Base-by-base conservation (phyloP, 2,888 invertebrate genomes). In the Nomada ferruginata region DNA sequence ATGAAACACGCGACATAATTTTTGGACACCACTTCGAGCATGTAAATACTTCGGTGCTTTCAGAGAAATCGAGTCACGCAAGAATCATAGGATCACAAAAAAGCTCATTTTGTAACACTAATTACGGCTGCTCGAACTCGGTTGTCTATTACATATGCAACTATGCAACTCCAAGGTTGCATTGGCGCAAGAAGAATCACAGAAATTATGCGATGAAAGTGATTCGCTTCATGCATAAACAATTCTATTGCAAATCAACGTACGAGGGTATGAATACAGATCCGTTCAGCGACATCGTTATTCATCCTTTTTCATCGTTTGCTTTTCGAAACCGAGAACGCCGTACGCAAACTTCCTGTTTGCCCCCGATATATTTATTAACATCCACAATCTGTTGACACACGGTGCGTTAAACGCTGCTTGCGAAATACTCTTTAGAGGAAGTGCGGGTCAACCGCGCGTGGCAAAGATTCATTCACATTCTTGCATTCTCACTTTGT, bases 351-450 rank as follows among this genome's bases (percentile, higher is more conserved):
- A 59, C 53, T 70, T 60, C 65, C 64, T 63, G 53, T 65, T 66
- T 36, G 29, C 18, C 20, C n/a, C 23, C 50, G 11, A 66, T 72
- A 59, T 44, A 36, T 72, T 55, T 57, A 65, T 66, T 68, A 59
- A 44, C 18, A 60, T 65, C 76, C 69, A 26, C 23, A 23, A 65
- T 50, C n/a, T 76, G 57, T 74, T 81, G 79, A 76, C 83, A 76
- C 78, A 78, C 61, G 57, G 47, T 15, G 57, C 78, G 73, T 80
- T 82, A 77, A 84, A 71, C 53, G 64, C 73, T 52, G 36, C 47
- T 88, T 88, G 78, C 82, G 86, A 88, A 86, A 88, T 64, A 57
- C n/a, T n/a, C 52, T 65, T 50, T 84, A 65, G 80, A 83, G 84
- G 82, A 87, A 88, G 80, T 80, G 84, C 70, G 78, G 77, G 26